phyloP scores from a whole-genome alignment of 2,888 invertebrate genomes.

The Antitype chi region DNA sequence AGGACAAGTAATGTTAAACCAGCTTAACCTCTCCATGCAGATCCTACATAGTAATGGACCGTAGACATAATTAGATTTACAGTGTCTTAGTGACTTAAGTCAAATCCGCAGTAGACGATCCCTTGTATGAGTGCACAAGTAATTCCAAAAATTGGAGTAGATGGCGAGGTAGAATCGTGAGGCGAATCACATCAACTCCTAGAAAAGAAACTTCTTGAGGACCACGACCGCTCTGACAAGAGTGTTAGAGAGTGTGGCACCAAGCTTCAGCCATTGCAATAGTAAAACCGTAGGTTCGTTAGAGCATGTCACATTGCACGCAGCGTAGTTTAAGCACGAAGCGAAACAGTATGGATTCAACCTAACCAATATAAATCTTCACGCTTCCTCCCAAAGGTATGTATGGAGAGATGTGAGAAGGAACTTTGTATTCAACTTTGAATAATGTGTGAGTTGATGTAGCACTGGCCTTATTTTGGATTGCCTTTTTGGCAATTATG shows the following conservation, averaged over 20 bases:
- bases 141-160: too few species aligned
- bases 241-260: neutral
- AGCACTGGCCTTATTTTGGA: neutral
- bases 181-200: too few species aligned
- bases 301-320: neutral
- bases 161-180: too few species aligned
- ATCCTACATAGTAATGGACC: neutral
- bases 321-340: neutral
- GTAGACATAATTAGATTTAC: neutral
- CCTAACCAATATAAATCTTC: slow-evolving; percentile 1
- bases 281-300: neutral
- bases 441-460: slow-evolving; percentile 29
- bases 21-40: neutral
- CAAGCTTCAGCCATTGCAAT: neutral
- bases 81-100: too few species aligned
- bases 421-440: slow-evolving; percentile 25
- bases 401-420: neutral
- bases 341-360: neutral
- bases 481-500: neutral
- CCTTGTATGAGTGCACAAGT: too few species aligned
- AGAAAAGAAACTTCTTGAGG: too few species aligned
- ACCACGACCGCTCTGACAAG: too few species aligned
- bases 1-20: neutral
- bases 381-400: neutral
- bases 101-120: too few species aligned